Evolutionary conservation across 2,797 vertebrate species (phyloP).

Genomic region (Capromys pilorides): DNA sequence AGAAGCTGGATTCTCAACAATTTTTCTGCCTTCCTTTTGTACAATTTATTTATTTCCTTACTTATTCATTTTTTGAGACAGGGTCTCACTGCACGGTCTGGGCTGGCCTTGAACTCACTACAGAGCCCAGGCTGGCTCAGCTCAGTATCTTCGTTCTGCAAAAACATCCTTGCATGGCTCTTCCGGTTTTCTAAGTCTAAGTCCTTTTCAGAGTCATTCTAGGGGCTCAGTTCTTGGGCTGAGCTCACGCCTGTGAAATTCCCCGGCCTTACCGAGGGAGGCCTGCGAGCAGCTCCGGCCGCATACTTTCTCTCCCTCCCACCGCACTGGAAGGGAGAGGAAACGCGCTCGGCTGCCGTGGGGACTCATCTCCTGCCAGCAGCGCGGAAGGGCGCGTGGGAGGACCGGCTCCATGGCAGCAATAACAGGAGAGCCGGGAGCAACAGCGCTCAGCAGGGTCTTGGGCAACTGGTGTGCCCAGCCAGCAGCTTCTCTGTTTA

Average conservation of each 20-base stretch:
- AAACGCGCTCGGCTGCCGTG: conserved; percentile 75
- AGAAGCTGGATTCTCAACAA: neutral
- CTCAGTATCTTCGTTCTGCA: neutral
- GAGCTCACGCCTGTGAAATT: conserved; percentile 47
- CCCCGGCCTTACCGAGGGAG: conserved; percentile 27
- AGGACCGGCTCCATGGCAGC: conserved; percentile 77
- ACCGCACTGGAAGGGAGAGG: conserved; percentile 59
- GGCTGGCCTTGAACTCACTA: neutral
- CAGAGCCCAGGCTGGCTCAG: neutral
- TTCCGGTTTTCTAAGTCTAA: neutral
- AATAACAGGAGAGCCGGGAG: conserved; percentile 80
- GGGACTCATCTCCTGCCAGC: conserved; percentile 73
- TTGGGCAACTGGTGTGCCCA: conserved; percentile 71
- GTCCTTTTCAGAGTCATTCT: neutral
- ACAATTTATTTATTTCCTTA: too few relatives aligned
- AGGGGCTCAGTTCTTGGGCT: conserved; percentile 19
- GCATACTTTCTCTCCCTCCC: conserved; percentile 4
- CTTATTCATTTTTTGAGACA: neutral
- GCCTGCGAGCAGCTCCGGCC: conserved; percentile 9
- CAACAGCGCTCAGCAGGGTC: conserved; percentile 77
- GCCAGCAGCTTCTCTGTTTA: conserved; percentile 66
- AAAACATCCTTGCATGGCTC: neutral
- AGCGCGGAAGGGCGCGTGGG: conserved; percentile 81
- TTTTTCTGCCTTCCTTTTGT: neutral
- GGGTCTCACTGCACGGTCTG: neutral